Conservation (phyloP, 53 echinoderm and acorn worm species). For the Apostichopus leukothele region DNA sequence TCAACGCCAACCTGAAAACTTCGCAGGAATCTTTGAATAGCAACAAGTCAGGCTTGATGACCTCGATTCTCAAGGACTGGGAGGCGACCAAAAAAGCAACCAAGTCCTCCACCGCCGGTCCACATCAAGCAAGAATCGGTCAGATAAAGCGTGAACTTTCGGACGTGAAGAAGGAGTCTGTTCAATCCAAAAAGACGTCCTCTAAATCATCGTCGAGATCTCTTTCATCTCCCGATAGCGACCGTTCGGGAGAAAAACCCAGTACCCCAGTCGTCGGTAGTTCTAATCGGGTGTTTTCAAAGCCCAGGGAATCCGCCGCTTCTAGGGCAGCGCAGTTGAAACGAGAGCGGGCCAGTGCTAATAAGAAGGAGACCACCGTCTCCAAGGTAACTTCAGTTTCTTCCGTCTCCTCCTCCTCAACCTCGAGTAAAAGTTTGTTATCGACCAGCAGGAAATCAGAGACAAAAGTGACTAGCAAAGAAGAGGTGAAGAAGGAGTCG, state of each 20-base stretch:
- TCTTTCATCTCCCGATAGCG: conserved; percentile 35
- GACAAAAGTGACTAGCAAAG: conserved; percentile 20
- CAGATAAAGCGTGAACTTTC: conserved; percentile 47
- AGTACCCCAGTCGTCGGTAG: not conserved
- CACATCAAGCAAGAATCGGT: conserved; percentile 23
- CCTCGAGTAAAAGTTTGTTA: not conserved
- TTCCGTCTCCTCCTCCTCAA: not conserved
- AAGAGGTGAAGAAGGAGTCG: conserved; percentile 14
- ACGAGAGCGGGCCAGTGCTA: conserved; percentile 43
- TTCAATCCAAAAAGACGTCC: conserved; percentile 15
- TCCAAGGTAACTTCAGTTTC: conserved; percentile 3
- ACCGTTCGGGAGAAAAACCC: conserved; percentile 28
- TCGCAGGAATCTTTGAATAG: conserved; percentile 36
- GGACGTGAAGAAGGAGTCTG: conserved; percentile 16
- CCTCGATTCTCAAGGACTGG: conserved; percentile 46
- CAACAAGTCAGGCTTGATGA: conserved; percentile 40
- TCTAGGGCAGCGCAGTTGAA: conserved; percentile 35
- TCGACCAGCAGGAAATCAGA: not conserved
- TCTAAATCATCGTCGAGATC: conserved; percentile 6
- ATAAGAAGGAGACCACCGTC: conserved; percentile 21
- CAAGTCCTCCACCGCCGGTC: not conserved
- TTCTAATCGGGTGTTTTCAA: conserved; percentile 11
- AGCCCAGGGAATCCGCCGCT: conserved; percentile 10
- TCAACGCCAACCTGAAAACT: conserved; percentile 30
- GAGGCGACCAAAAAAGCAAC: conserved; percentile 30